Evolutionary conservation across 2,888 invertebrate species (phyloP).

Genomic region (Seira sanloemensis): DNA sequence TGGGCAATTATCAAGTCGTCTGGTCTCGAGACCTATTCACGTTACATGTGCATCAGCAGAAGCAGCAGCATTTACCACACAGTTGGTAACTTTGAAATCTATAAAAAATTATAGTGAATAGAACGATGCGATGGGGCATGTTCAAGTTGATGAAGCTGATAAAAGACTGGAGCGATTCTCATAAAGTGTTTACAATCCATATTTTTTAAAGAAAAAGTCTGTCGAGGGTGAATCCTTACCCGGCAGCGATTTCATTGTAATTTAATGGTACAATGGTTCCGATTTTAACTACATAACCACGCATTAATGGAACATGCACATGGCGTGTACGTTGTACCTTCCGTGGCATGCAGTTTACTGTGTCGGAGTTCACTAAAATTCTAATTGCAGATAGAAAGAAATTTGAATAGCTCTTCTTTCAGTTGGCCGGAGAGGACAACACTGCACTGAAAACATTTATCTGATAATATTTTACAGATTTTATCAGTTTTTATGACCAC

Average conservation of each 20-base stretch:
- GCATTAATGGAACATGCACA: not conserved
- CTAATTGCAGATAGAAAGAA: not conserved
- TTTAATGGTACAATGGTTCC: not conserved
- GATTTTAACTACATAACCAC: not conserved
- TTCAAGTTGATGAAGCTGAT: not conserved
- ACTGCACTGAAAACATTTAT: conserved; percentile 18
- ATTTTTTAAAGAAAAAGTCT: conserved; percentile 30
- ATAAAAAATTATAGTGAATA: no score
- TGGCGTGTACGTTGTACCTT: not conserved
- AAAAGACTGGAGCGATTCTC: not conserved
- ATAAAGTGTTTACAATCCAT: not conserved
- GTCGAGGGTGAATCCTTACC: conserved; percentile 56
- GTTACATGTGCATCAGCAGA: no score
- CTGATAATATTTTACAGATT: conserved; percentile 35
- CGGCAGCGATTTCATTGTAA: conserved; percentile 45
- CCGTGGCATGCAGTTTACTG: not conserved
- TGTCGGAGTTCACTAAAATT: not conserved
- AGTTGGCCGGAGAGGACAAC: conserved; percentile 38
- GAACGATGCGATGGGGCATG: not conserved
- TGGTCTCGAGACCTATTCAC: not conserved
- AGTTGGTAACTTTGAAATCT: no score
- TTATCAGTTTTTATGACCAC: conserved; percentile 24
- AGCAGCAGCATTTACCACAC: no score
- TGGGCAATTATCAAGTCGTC: not conserved
- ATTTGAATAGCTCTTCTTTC: not conserved